Percentiles rank a stretch among this genome's conserved stretches.
phyloP scores from a whole-genome alignment of 2,113 vertebrate genomes.

The Trochalopteron elliotii region DNA sequence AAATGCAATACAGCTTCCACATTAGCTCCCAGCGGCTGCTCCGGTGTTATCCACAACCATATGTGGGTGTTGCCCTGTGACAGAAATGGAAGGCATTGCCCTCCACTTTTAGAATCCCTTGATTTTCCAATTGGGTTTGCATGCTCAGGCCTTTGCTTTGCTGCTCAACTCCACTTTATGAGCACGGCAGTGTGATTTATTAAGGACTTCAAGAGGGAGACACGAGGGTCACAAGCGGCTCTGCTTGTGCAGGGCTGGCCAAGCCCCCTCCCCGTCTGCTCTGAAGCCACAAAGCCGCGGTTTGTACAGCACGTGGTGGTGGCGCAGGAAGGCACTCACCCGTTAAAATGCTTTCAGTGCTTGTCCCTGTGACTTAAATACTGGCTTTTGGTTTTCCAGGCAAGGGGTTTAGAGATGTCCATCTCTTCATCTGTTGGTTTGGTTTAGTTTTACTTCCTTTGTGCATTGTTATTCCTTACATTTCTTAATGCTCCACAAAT shows the following conservation, averaged over 20 bases:
- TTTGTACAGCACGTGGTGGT: not conserved
- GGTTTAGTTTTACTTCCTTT: not conserved
- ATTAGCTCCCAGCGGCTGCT: not conserved
- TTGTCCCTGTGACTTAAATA: not conserved
- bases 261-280: not conserved
- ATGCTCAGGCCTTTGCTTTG: not conserved
- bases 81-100: not conserved
- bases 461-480: not conserved
- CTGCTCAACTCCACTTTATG: not conserved
- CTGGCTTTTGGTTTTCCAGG: not conserved
- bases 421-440: not conserved
- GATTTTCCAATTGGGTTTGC: not conserved
- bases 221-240: not conserved
- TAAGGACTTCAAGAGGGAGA: not conserved
- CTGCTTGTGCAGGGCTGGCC: not conserved
- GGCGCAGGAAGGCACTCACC: not conserved
- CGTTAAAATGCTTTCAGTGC: constrained; percentile 19
- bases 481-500: not conserved
- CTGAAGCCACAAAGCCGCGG: not conserved
- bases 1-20: not conserved
- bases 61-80: not conserved
- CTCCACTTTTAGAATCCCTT: not conserved
- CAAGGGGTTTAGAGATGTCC: not conserved
- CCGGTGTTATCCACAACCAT: rapidly evolving
- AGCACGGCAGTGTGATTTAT: constrained; percentile 32